Evolutionary conservation across 2,888 invertebrate species (phyloP).

Genomic region (Chydorus sphaericus): DNA sequence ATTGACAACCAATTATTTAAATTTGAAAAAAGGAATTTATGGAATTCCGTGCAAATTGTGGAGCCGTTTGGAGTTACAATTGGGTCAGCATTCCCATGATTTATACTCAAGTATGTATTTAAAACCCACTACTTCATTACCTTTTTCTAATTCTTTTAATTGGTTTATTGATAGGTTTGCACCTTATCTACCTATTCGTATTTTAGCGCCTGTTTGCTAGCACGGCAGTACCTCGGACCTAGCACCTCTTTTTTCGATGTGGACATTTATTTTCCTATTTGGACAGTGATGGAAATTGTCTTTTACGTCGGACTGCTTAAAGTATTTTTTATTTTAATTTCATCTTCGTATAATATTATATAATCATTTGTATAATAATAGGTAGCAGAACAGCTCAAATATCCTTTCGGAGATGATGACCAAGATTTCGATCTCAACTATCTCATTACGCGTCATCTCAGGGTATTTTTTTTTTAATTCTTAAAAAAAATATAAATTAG

Average conservation of each 20-base stretch:
- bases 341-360: no score
- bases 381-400: background rate
- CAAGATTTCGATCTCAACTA: background rate
- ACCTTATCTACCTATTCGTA: constrained; percentile 46
- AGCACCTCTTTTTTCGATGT: background rate
- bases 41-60: constrained; percentile 40
- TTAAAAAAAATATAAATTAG: no score
- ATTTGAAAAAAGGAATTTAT: constrained; percentile 36
- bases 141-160: no score
- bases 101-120: constrained; percentile 39
- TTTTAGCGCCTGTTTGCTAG: constrained; percentile 41
- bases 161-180: constrained; percentile 34
- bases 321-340: no score
- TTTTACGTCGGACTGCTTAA: constrained; percentile 52
- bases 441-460: background rate
- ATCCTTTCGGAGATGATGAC: background rate
- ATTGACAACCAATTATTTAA: background rate
- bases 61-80: constrained; percentile 44
- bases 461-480: no score
- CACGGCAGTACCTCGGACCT: constrained; percentile 32
- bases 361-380: no score
- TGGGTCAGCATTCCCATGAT: constrained; percentile 49
- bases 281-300: constrained; percentile 46
- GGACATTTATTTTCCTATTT: constrained; percentile 43
- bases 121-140: no score